Evolutionary conservation across 2,113 vertebrate species (phyloP), one percentile per base, ranked within the genome.

Genomic region (Mesembrinibis cayennensis): DNA sequence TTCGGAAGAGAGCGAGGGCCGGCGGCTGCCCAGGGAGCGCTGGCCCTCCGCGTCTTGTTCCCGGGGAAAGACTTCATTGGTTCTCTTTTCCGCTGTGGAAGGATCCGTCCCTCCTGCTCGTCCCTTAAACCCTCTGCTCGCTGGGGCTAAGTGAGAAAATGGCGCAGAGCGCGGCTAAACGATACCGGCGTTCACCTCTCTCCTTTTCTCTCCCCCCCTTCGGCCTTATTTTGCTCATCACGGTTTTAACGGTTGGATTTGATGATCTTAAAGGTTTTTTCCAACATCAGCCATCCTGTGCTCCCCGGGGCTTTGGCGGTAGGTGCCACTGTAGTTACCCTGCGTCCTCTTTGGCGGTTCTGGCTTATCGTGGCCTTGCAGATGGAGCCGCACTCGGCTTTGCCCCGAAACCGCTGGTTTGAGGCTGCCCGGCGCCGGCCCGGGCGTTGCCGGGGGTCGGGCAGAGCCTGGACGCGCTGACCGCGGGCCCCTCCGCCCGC

Each of bases 1-100:
- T 79, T 42, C 1, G 2, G 5, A 66, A 34, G 47, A 18, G 62
- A 53, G 21, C 0, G 0, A 26, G 56, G 9, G 25, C 5, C 3
- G 32, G 40, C 7, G 1, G 16, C 45, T 82, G 47, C 18, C 13
- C 40, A 16, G n/a, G 36, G 40, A 69, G 10, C 20, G 1, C 65
- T 4, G 22, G 14, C 9, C 13, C 27, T 16, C 38, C 0, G 6
- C 10, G 13, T 30, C 19, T 15, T 56, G 61, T 6, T 71, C 5
- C 2, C 23, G 29, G 34, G 42, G 21, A 65, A 45, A 38, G 53
- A 34, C 13, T 61, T 34, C 0, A 4, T 34, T 21, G 7, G 30
- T 34, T 14, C 47, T 80, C 40, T 17, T 44, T 76, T 30, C 29
- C 47, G 71, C 26, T 19, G 23, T 5, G 44, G 61, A 42, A 55